Conservation (phyloP, 2,888 invertebrate species). For the Rhagium mordax region DNA sequence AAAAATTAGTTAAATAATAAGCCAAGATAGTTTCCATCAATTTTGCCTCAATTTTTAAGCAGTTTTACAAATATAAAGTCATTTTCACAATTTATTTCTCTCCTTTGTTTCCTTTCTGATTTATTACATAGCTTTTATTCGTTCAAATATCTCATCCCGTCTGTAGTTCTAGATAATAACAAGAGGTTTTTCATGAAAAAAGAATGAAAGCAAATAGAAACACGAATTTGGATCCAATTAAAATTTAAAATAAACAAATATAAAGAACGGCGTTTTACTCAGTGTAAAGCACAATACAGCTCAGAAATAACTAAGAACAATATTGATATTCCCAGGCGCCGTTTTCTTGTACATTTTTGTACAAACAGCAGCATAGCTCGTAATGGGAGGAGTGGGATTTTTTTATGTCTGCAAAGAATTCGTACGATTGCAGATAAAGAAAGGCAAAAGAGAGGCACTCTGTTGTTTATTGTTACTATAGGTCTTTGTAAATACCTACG, state of each 20-base stretch:
- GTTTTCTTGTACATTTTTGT: not conserved
- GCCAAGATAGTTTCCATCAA: too few relatives aligned
- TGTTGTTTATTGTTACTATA: not conserved
- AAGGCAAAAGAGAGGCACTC: not conserved
- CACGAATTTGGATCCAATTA: conserved; percentile 11
- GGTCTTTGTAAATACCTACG: not conserved
- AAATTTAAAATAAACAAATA: conserved; percentile 12
- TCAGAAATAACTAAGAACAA: conserved; percentile 1
- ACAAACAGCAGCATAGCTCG: not conserved
- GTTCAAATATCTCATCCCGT: not conserved
- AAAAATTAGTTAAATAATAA: too few relatives aligned
- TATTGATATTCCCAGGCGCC: conserved; percentile 15
- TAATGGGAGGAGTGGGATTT: not conserved
- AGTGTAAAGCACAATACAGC: conserved; percentile 12
- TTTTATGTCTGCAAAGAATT: not conserved
- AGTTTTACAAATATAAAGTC: too few relatives aligned
- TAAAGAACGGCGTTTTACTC: not conserved
- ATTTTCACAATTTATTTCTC: too few relatives aligned
- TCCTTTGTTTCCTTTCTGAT: too few relatives aligned
- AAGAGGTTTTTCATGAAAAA: not conserved
- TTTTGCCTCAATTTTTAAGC: too few relatives aligned
- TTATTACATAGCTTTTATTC: not conserved
- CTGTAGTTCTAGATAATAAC: not conserved
- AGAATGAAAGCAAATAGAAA: not conserved
- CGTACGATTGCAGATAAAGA: not conserved